phyloP scores from a whole-genome alignment of 2,888 invertebrate genomes.

The Tigriopus californicus region DNA sequence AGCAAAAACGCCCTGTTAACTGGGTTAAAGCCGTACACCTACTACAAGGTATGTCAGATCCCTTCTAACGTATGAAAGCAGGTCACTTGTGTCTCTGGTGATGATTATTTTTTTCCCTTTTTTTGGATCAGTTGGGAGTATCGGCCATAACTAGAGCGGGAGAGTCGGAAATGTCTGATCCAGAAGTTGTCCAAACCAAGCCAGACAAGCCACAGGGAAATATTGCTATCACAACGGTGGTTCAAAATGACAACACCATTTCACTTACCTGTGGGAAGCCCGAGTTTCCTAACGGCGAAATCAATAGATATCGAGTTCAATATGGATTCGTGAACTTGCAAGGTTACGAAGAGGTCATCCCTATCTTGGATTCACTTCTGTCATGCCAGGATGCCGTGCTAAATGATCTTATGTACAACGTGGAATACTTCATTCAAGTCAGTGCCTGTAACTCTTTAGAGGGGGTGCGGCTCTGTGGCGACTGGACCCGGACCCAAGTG shows the following conservation, averaged over 20 bases:
- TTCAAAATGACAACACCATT: neutral
- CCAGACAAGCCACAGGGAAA: neutral
- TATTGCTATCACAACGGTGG: neutral
- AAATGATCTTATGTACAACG: neutral
- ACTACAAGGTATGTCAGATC: slow-evolving; percentile 42
- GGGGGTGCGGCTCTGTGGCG: too few relatives aligned
- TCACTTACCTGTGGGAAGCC: slow-evolving; percentile 17
- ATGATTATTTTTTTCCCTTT: too few relatives aligned
- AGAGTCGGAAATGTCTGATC: slow-evolving; percentile 22
- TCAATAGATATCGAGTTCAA: slow-evolving; percentile 16
- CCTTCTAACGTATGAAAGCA: too few relatives aligned
- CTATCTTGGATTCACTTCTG: neutral
- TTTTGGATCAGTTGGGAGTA: slow-evolving; percentile 31
- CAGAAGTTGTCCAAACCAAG: neutral
- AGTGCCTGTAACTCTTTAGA: neutral
- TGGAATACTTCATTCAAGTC: slow-evolving; percentile 1
- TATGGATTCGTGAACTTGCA: neutral
- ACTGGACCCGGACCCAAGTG: too few relatives aligned
- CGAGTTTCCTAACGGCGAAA: slow-evolving; percentile 17
- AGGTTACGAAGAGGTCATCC: too few relatives aligned
- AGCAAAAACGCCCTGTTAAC: slow-evolving; percentile 23
- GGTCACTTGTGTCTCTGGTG: too few relatives aligned
- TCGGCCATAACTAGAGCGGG: slow-evolving; percentile 40
- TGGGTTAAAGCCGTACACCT: slow-evolving; percentile 49
- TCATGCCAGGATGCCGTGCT: neutral